Evolutionary conservation across 2,888 invertebrate species (phyloP).

Genomic region (Sicus ferrugineus): DNA sequence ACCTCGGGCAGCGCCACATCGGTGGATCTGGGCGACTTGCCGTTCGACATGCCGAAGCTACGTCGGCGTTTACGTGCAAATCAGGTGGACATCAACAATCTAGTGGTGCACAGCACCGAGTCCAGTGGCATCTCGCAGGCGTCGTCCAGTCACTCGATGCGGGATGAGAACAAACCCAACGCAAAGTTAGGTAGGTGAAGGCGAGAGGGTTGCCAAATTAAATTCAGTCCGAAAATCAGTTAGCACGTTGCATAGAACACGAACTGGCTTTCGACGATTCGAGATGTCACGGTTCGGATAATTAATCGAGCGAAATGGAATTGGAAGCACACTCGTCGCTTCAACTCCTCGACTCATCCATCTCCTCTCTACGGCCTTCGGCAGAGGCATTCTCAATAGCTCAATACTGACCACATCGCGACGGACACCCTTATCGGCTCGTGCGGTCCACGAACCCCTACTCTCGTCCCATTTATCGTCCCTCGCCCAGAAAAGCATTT

Average conservation of each 20-base stretch:
- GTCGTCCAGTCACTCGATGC: conserved; percentile 82
- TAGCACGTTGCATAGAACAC: background rate
- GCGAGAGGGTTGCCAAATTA: background rate
- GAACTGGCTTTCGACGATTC: background rate
- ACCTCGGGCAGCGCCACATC: conserved; percentile 77
- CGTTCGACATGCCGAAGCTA: conserved; percentile 92
- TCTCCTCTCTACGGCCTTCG: no score
- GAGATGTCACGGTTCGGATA: background rate
- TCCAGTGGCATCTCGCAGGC: conserved; percentile 79
- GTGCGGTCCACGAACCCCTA: background rate
- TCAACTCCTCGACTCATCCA: no score
- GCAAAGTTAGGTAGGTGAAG: conserved; percentile 66
- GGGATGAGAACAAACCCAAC: conserved; percentile 71
- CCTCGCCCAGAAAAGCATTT: background rate
- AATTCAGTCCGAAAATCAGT: background rate
- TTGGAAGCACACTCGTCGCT: no score
- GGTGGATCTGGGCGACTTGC: conserved; percentile 81
- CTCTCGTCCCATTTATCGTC: background rate
- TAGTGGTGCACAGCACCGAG: conserved; percentile 69
- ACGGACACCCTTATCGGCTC: background rate
- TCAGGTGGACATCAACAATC: conserved; percentile 58
- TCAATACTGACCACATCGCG: conserved; percentile 9
- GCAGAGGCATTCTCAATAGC: background rate
- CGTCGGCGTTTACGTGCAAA: conserved; percentile 76
- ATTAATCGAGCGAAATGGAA: no score